phyloP scores from a whole-genome alignment of 2,113 vertebrate species.

The Archilochus colubris region DNA sequence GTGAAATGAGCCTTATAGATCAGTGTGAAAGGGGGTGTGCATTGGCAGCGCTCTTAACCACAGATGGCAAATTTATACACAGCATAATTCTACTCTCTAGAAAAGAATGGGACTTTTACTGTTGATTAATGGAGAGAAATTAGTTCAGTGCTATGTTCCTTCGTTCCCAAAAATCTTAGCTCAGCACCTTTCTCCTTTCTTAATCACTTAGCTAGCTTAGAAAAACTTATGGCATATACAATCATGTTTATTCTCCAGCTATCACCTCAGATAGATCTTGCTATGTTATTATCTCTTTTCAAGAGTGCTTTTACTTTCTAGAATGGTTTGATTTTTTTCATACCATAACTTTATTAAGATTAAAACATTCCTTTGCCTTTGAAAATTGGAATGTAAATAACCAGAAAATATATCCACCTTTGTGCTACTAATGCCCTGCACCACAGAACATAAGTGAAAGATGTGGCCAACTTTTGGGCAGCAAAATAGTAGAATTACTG shows the following conservation, averaged over 20 bases:
- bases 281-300: neutral
- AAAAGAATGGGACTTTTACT: neutral
- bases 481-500: conserved; percentile 30
- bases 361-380: conserved; percentile 55
- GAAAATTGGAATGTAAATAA: conserved; percentile 49
- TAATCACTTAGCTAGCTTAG: conserved; percentile 17
- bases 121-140: conserved; percentile 22
- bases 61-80: neutral
- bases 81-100: neutral
- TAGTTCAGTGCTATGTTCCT: conserved; percentile 15
- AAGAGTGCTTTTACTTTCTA: conserved; percentile 19
- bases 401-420: conserved; percentile 48
- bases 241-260: conserved; percentile 22
- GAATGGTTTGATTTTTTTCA: neutral
- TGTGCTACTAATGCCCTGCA: neutral
- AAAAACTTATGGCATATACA: neutral
- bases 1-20: neutral
- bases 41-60: neutral
- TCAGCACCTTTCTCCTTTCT: conserved; percentile 54
- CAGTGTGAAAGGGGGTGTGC: neutral
- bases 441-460: conserved; percentile 35
- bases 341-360: conserved; percentile 47
- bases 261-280: conserved; percentile 22
- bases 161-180: conserved; percentile 29
- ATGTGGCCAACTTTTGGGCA: neutral